phyloP scores from a whole-genome alignment of 2,797 vertebrate species.

The Australoheros facetus region DNA sequence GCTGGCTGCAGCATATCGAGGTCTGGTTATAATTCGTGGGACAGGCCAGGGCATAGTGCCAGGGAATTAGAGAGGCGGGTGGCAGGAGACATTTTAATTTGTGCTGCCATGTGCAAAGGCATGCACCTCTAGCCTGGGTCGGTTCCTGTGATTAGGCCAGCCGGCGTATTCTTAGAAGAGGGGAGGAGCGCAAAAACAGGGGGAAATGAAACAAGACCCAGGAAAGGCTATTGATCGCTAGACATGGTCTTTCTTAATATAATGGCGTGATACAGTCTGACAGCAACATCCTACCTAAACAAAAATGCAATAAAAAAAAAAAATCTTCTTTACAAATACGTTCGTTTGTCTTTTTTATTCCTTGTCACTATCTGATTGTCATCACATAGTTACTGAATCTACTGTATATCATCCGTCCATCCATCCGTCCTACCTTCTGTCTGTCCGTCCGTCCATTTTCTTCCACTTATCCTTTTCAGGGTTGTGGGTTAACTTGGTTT shows the following conservation, averaged over 20 bases:
- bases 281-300: slow-evolving; percentile 20
- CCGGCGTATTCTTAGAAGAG: slow-evolving; percentile 76
- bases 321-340: not conserved
- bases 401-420: too few species aligned
- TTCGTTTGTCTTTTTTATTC: not conserved
- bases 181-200: slow-evolving; percentile 54
- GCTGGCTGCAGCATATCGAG: slow-evolving; percentile 74
- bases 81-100: slow-evolving; percentile 84
- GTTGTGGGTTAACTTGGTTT: too few species aligned
- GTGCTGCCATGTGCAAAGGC: slow-evolving; percentile 85
- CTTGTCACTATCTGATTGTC: too few species aligned
- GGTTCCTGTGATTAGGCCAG: slow-evolving; percentile 76
- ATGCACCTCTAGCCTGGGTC: slow-evolving; percentile 77
- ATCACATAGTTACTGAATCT: too few species aligned
- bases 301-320: not conserved
- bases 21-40: slow-evolving; percentile 78
- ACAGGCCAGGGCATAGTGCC: slow-evolving; percentile 77
- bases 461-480: too few species aligned
- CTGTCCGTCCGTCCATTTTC: too few species aligned
- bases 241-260: slow-evolving; percentile 32
- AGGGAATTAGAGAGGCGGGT: slow-evolving; percentile 82
- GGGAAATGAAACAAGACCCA: slow-evolving; percentile 59
- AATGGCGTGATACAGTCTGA: slow-evolving; percentile 12
- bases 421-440: too few species aligned
- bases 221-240: slow-evolving; percentile 58